phyloP scores from a whole-genome alignment of 2,113 vertebrate species.

The Boulengeromyrus knoepffleri region DNA sequence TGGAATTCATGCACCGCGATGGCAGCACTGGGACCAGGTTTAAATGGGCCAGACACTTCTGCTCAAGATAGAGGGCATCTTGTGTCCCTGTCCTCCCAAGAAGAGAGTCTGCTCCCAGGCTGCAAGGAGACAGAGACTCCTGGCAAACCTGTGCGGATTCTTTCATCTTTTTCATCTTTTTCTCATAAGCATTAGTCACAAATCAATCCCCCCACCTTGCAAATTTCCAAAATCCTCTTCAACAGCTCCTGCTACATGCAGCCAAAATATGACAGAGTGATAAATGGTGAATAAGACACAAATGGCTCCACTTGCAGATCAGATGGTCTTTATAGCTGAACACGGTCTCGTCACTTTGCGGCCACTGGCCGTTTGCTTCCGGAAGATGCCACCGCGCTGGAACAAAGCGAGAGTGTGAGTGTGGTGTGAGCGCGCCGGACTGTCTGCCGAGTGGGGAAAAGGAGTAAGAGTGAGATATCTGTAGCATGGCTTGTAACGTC shows the following conservation, averaged over 20 bases:
- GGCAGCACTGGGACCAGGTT: background rate
- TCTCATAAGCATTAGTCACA: background rate
- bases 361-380: background rate
- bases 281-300: background rate
- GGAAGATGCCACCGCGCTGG: background rate
- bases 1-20: background rate
- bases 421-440: background rate
- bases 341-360: background rate
- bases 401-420: background rate
- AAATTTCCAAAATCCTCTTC: background rate
- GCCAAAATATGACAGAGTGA: background rate
- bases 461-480: background rate
- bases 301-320: background rate
- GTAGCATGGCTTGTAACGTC: background rate
- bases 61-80: background rate
- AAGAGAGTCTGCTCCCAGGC: background rate
- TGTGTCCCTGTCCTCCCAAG: background rate
- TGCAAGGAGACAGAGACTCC: background rate
- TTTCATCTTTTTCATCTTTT: background rate
- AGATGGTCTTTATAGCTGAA: background rate
- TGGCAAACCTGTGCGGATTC: background rate
- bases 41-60: background rate
- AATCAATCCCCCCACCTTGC: background rate
- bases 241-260: background rate
- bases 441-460: background rate